A percentile compares a stretch with the other conserved stretches of the same genome.
Evolutionary conservation across 2,888 invertebrate species (phyloP).

Genomic region (Cactoblastis cactorum): DNA sequence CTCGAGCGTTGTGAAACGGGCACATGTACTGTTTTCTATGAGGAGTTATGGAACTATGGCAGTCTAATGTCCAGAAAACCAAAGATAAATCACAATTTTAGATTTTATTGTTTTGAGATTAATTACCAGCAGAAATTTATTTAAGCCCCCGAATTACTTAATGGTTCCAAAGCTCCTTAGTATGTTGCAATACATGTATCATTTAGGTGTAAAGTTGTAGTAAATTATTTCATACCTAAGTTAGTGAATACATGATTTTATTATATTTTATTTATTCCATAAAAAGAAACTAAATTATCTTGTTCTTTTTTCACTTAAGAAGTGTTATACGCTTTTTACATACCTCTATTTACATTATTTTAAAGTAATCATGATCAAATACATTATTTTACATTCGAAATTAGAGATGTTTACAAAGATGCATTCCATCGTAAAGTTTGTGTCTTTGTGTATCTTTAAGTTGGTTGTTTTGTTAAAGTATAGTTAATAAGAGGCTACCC

Average conservation of each 20-base stretch:
- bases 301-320: conserved; percentile 70
- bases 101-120: conserved; percentile 64
- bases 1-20: neutral
- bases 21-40: conserved; percentile 26
- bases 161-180: conserved; percentile 76
- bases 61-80: conserved; percentile 60
- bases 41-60: conserved; percentile 74
- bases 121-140: conserved; percentile 59
- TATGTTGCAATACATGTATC: conserved; percentile 76
- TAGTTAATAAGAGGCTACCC: conserved; percentile 70
- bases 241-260: conserved; percentile 66
- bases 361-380: conserved; percentile 73
- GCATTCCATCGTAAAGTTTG: conserved; percentile 64
- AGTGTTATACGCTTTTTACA: conserved; percentile 76
- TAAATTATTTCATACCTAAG: conserved; percentile 77
- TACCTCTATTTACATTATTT: conserved; percentile 72
- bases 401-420: conserved; percentile 62
- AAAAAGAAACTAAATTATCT: conserved; percentile 60
- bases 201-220: conserved; percentile 74
- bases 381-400: conserved; percentile 61
- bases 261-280: conserved; percentile 71
- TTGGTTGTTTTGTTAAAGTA: conserved; percentile 64
- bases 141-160: conserved; percentile 58
- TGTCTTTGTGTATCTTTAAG: conserved; percentile 66
- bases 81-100: conserved; percentile 74